phyloP scores from a whole-genome alignment of 2,888 invertebrate species.

The Limnephilus rhombicus region DNA sequence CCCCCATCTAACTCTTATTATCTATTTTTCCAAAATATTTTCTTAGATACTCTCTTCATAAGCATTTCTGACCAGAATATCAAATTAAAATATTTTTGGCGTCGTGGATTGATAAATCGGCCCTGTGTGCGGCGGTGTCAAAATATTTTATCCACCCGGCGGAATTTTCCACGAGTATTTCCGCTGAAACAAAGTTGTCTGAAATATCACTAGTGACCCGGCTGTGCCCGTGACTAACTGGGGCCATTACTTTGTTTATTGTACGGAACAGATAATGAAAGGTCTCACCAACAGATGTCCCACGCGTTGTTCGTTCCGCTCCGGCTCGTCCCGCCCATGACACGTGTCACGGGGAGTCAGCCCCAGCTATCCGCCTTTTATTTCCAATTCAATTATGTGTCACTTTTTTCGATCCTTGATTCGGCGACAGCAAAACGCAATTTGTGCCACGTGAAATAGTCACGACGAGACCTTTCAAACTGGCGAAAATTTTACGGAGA shows the following conservation, averaged over 20 bases:
- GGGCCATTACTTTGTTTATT: conserved; percentile 19
- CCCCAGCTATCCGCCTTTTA: neutral
- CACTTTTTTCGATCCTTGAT: conserved; percentile 1
- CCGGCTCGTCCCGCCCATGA: conserved; percentile 11
- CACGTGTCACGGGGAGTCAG: conserved; percentile 2
- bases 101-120: too few relatives aligned
- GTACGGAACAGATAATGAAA: conserved; percentile 29
- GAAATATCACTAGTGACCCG: conserved; percentile 44
- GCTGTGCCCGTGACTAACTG: conserved; percentile 23
- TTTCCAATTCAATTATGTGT: neutral
- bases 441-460: neutral
- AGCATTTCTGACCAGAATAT: too few relatives aligned
- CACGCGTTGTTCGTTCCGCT: neutral
- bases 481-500: neutral
- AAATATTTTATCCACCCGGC: neutral
- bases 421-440: neutral
- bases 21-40: too few relatives aligned
- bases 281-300: conserved; percentile 29
- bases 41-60: too few relatives aligned
- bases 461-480: neutral
- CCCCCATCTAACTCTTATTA: too few relatives aligned
- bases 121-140: neutral
- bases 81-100: too few relatives aligned
- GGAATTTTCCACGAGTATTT: conserved; percentile 31
- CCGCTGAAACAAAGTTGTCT: conserved; percentile 54